Conservation (phyloP, 2,113 vertebrate genomes). For the Cichladusa arquata region DNA sequence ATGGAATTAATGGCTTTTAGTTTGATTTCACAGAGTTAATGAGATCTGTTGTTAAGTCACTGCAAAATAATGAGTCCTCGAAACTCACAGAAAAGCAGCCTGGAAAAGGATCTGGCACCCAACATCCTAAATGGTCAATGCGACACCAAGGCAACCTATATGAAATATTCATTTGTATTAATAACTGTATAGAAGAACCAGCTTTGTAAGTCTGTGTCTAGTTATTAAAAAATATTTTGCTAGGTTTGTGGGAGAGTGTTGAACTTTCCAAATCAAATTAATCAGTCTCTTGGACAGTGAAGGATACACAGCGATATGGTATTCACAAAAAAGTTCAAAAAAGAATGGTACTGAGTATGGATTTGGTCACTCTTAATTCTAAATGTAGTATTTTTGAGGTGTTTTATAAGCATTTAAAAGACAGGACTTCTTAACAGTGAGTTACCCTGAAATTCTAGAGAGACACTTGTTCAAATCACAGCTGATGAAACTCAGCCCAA, state of each 20-base stretch:
- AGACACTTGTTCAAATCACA: neutral
- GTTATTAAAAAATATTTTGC: neutral
- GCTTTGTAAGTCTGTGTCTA: neutral
- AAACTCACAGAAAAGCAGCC: neutral
- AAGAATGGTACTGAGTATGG: neutral
- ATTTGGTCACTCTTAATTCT: neutral
- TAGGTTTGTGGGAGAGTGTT: neutral
- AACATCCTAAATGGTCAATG: neutral
- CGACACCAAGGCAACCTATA: neutral
- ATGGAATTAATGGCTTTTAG: neutral
- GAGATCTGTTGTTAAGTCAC: neutral
- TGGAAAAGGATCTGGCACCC: neutral
- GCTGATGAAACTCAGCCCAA: neutral
- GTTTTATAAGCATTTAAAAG: neutral
- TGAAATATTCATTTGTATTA: neutral
- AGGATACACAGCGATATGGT: neutral
- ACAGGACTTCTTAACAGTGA: neutral
- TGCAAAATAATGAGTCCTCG: neutral
- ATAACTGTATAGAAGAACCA: conserved; percentile 4
- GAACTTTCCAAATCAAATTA: neutral
- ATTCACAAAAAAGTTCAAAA: neutral
- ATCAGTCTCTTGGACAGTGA: neutral
- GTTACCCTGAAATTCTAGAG: neutral
- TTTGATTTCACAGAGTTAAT: neutral
- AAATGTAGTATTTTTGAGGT: neutral